These are phyloP conservation scores for Homarus americanus DNA, from an alignment of 1,140 invertebrate genomes.

Conservation along the genomic window DNA sequence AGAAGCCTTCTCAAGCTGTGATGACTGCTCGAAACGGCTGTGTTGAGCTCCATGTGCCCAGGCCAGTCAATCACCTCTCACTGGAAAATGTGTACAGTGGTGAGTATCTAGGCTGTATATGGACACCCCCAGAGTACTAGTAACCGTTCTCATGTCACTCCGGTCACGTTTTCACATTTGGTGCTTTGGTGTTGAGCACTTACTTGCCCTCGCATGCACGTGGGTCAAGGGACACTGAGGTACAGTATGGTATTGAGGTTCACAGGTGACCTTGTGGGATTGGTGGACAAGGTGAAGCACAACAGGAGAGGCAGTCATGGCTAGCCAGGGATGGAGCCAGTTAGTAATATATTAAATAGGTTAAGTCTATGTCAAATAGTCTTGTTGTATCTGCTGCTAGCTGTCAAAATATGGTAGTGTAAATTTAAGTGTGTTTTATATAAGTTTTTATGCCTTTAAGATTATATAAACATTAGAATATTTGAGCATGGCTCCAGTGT, in stretches of 20 bases:
- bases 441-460: background rate
- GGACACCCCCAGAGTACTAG: background rate
- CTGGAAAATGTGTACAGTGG: background rate
- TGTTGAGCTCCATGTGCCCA: conserved; percentile 36
- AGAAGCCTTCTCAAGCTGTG: conserved; percentile 37
- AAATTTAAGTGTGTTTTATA: background rate
- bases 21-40: conserved; percentile 1
- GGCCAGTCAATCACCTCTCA: background rate
- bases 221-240: background rate
- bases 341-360: conserved; percentile 12
- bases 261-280: background rate
- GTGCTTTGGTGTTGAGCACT: conserved; percentile 5
- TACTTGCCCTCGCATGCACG: background rate
- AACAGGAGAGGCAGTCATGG: background rate
- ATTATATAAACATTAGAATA: background rate
- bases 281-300: conserved; percentile 8
- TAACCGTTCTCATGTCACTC: background rate
- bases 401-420: background rate
- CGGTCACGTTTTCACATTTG: background rate
- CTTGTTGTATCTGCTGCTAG: conserved; percentile 8
- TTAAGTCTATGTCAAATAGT: background rate
- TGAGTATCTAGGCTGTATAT: background rate
- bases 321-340: conserved; percentile 14
- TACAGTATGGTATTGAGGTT: no score
- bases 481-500: background rate